A percentile compares a stretch with the other conserved stretches of the same genome.
Conservation (phyloP, 2,797 vertebrate genomes). For the Taeniopygia guttata region DNA sequence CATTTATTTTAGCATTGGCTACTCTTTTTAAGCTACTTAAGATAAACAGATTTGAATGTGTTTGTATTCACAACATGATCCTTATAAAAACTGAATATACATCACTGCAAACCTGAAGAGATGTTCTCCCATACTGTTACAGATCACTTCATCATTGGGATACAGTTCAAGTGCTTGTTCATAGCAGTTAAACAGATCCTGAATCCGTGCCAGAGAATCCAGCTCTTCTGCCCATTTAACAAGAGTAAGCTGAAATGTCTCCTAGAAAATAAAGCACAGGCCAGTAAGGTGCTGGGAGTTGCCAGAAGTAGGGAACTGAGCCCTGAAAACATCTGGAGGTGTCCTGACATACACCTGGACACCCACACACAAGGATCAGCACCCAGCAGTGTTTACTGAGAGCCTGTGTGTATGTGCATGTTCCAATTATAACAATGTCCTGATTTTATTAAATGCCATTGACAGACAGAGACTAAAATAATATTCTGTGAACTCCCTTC, state of each 20-base stretch:
- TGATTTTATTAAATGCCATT: neutral
- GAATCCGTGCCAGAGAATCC: conserved; percentile 86
- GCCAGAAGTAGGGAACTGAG: neutral
- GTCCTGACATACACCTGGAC: neutral
- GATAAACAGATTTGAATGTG: neutral
- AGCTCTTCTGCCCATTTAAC: conserved; percentile 95
- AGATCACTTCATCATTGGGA: conserved; percentile 91
- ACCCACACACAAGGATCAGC: neutral
- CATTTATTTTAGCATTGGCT: neutral
- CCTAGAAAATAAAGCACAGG: conserved; percentile 73
- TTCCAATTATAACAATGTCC: neutral
- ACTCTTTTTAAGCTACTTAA: neutral
- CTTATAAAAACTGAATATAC: neutral
- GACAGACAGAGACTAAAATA: neutral
- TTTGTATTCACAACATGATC: neutral
- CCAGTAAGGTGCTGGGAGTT: neutral
- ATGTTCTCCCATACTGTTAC: conserved; percentile 97
- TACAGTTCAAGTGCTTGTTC: conserved; percentile 94
- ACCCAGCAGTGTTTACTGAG: neutral
- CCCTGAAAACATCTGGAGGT: neutral
- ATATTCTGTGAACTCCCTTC: neutral
- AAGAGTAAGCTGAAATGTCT: conserved; percentile 93
- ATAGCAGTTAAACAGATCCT: conserved; percentile 94
- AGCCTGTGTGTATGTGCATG: neutral
- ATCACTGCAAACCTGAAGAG: conserved; percentile 87